Evolutionary conservation across 1,140 invertebrate species (phyloP), one percentile per base, ranked within the genome.

Genomic region (Tachypleus tridentatus): DNA sequence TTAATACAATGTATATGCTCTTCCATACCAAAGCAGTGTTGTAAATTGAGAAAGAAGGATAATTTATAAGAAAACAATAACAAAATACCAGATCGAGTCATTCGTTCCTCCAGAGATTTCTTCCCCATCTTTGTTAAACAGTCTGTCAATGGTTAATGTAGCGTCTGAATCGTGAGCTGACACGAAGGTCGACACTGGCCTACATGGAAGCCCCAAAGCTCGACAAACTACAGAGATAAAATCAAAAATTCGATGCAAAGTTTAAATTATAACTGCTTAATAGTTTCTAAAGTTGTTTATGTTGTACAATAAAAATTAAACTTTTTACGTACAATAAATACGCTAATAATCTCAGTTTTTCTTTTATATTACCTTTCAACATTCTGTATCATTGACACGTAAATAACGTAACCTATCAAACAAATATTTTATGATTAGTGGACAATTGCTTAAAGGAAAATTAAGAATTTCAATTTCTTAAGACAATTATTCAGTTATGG

Each of bases 101-200:
- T 52, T 52, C 50, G n/a, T 67, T 4, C 29, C 65, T 29, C 50
- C 63, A 7, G 70, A 66, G 4, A 73, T 57, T 8, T 54, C 51
- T 10, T 57, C 84, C 7, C 89, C 89, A 49, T 92, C 82, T 1
- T 84, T 82, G 73, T 91, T 86, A 53, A 91, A 85, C 73, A 93
- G 92, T 57, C 87, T 86, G 72, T 95, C 92, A 6, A 95, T 86
- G 0, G 90, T 94, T n/a, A 94, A 77, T 67, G 86, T 91, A 63
- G 82, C 84, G 72, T 94, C 87, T 0, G 89, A 93, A 74, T 96
- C 92, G 74, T 96, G 93, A 4, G 91, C 91, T 6, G 90, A 91
- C 3, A 85, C 81, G 73, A 88, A 95, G 70, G 89, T 92, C 0
- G 90, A 91, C 1, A 95, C 82, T 3, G 87, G 82, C 51, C 93